Conservation (phyloP, 2,888 invertebrate genomes). For the Lottia gigantea region DNA sequence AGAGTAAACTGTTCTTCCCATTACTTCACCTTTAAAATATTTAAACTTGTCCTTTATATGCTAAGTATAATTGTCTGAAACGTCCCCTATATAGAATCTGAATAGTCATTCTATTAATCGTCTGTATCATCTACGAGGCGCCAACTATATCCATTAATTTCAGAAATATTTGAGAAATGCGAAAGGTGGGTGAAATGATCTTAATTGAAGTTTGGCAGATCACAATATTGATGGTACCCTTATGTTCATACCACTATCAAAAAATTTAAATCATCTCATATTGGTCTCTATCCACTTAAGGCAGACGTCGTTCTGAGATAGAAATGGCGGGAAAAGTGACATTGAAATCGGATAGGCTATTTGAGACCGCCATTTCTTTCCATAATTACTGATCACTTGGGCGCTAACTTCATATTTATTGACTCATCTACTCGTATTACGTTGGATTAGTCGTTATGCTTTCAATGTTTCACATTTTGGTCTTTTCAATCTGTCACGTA, state of each 20-base stretch:
- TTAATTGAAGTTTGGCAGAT: too few relatives aligned
- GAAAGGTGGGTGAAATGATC: neutral
- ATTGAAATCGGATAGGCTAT: neutral
- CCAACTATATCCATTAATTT: neutral
- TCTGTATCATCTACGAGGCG: too few relatives aligned
- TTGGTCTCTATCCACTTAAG: constrained; percentile 7
- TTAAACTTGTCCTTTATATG: too few relatives aligned
- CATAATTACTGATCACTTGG: constrained; percentile 11
- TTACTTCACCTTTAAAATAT: too few relatives aligned
- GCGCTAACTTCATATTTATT: constrained; percentile 10
- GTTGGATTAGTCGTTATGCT: neutral
- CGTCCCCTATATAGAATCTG: too few relatives aligned
- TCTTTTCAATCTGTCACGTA: constrained; percentile 6
- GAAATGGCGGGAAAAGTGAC: constrained; percentile 3
- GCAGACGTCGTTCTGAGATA: constrained; percentile 7
- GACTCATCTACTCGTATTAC: constrained; percentile 2
- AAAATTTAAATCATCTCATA: neutral
- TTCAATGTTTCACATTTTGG: neutral
- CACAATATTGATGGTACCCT: neutral
- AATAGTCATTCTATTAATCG: too few relatives aligned
- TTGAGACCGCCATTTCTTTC: neutral
- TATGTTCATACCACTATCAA: neutral
- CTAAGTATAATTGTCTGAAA: too few relatives aligned
- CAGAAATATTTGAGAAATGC: neutral
- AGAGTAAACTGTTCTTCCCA: too few relatives aligned